Percentiles rank a stretch among this genome's conserved stretches.
phyloP scores from a whole-genome alignment of 2,888 invertebrate species.

The Drepana falcataria region DNA sequence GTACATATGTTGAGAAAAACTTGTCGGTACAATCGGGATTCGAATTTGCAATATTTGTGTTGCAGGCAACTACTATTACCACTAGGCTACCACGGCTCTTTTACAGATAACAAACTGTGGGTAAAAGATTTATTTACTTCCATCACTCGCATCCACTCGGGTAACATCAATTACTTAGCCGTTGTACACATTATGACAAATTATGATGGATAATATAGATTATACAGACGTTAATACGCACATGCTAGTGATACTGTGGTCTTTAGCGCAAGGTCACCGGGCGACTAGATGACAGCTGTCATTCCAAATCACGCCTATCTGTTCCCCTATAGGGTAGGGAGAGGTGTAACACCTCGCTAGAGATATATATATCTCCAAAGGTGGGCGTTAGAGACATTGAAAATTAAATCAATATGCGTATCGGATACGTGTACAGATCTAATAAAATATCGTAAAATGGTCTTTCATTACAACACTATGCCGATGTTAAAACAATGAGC shows the following conservation, averaged over 20 bases:
- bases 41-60: too few relatives aligned
- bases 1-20: too few relatives aligned
- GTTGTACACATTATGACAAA: not conserved
- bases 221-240: not conserved
- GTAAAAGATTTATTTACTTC: not conserved
- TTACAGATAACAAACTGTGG: too few relatives aligned
- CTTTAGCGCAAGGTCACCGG: not conserved
- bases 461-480: not conserved
- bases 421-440: too few relatives aligned
- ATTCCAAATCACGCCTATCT: not conserved
- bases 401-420: too few relatives aligned
- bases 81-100: too few relatives aligned
- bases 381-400: too few relatives aligned
- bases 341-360: too few relatives aligned
- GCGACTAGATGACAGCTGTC: not conserved
- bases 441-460: not conserved
- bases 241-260: not conserved
- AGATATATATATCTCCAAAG: too few relatives aligned
- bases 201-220: not conserved
- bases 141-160: not conserved
- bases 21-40: too few relatives aligned
- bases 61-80: too few relatives aligned
- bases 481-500: not conserved
- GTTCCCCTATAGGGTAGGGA: too few relatives aligned
- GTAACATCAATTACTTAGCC: not conserved